Base-by-base conservation (phyloP, 2,113 vertebrate genomes). In the Tringa solitaria region DNA sequence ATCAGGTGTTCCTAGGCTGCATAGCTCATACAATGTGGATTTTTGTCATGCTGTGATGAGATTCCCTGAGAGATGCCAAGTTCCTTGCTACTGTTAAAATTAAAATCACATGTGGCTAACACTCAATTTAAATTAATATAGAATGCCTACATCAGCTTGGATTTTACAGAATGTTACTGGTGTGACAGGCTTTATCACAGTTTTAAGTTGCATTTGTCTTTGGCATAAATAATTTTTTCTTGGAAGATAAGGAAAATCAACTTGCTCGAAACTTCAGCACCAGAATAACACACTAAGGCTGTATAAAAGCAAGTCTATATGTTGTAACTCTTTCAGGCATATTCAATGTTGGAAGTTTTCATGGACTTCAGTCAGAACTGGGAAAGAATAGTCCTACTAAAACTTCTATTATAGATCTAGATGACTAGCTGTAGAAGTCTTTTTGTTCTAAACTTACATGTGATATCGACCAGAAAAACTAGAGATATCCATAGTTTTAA, bases 1-100 rank as follows among this genome's bases (percentile, higher is more conserved):
- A 89, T 93, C 75, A 90, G 86, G 89, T 95, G 56, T 95, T 92
- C 53, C 57, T 78, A 53, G 56, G 26, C 54, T 83, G 45, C 83
- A 81, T 45, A 54, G 45, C 32, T 81, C 35, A 57, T 79, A 72
- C 57, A 69, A 14, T 37, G 32, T 73, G 60, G 48, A 68, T 81
- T 92, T 93, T 89, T 94, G 35, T 82, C 27, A 1, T 41, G 70
- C 76, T 89, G 65, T 91, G 74, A 81, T 92, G 76, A 45, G 43
- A 89, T 57, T 75, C 45, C 32, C 69, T 87, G 39, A 92, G 35
- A 87, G 27, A 79, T 33, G 27, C 21, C 10, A 76, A 89, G 84
- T 73, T 84, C 60, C 43, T 65, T 73, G 37, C 53, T 79, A 26
- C 45, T 15, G 0, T 59, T 92, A 79, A 90, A 89, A 92, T 64